These are phyloP conservation scores for Gopherus flavomarginatus DNA, from an alignment of 2,113 vertebrate species.

Conservation along the genomic window DNA sequence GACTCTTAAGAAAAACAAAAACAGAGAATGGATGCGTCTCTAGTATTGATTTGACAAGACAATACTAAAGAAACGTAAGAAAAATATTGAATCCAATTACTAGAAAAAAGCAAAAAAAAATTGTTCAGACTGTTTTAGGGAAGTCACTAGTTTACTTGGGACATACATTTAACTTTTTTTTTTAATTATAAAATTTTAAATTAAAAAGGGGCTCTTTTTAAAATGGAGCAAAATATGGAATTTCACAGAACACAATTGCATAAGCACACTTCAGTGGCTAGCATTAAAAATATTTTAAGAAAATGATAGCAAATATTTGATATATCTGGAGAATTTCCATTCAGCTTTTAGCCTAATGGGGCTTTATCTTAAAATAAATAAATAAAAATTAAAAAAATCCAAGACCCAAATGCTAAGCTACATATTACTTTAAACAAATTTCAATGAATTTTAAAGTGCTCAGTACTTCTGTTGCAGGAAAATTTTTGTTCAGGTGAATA, in stretches of 20 bases:
- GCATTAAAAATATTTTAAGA: not conserved
- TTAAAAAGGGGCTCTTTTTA: not conserved
- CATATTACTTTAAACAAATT: not conserved
- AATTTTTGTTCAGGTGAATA: not conserved
- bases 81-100: not conserved
- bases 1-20: not conserved
- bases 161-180: not conserved
- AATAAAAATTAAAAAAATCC: not conserved
- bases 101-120: not conserved
- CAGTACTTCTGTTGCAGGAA: not conserved
- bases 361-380: not conserved
- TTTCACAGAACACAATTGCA: not conserved
- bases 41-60: not conserved
- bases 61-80: not conserved
- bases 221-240: no score
- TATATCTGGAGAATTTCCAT: accelerated
- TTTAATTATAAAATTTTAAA: not conserved
- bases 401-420: not conserved
- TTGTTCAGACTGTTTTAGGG: not conserved
- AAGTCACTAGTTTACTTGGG: not conserved
- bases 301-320: not conserved
- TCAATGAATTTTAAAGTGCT: not conserved
- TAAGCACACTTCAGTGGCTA: accelerated
- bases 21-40: not conserved
- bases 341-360: accelerated